Percentiles rank a stretch among this genome's conserved stretches.
These are phyloP conservation scores for Drosophila mercatorum DNA, from an alignment of 2,888 invertebrate genomes.

Conservation along the genomic window DNA sequence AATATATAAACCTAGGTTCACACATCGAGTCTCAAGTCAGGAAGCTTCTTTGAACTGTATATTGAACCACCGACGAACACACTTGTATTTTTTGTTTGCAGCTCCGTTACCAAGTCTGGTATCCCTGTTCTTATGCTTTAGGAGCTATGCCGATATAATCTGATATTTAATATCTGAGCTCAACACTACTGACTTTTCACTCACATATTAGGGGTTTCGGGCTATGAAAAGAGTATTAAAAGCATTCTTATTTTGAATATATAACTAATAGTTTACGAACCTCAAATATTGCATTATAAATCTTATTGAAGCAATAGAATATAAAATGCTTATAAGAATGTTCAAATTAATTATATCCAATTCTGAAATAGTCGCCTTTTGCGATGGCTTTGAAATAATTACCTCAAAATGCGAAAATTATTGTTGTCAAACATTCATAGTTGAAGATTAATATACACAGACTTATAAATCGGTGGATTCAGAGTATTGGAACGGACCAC, in stretches of 20 bases:
- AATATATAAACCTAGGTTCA: too few species aligned
- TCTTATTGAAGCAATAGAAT: not conserved
- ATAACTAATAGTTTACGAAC: not conserved
- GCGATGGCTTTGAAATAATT: conserved; percentile 7
- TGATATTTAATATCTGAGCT: not conserved
- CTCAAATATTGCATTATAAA: conserved; percentile 1
- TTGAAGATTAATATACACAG: not conserved
- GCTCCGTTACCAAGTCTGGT: not conserved
- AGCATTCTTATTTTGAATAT: conserved; percentile 7
- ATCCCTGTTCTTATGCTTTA: not conserved
- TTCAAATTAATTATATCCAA: conserved; percentile 7
- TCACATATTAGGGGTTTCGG: conserved; percentile 1
- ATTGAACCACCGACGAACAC: not conserved
- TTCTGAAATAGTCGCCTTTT: conserved; percentile 8
- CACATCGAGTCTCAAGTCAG: too few species aligned
- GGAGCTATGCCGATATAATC: not conserved
- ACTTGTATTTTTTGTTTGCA: not conserved
- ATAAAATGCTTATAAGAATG: not conserved
- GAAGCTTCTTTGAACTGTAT: not conserved
- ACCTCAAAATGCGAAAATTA: conserved; percentile 12
- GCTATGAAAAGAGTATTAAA: not conserved
- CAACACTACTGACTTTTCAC: not conserved
- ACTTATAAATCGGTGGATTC: conserved; percentile 5
- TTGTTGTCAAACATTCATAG: conserved; percentile 4
- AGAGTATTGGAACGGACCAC: not conserved